Conservation (phyloP, 2,113 vertebrate genomes). For the Scomber japonicus region DNA sequence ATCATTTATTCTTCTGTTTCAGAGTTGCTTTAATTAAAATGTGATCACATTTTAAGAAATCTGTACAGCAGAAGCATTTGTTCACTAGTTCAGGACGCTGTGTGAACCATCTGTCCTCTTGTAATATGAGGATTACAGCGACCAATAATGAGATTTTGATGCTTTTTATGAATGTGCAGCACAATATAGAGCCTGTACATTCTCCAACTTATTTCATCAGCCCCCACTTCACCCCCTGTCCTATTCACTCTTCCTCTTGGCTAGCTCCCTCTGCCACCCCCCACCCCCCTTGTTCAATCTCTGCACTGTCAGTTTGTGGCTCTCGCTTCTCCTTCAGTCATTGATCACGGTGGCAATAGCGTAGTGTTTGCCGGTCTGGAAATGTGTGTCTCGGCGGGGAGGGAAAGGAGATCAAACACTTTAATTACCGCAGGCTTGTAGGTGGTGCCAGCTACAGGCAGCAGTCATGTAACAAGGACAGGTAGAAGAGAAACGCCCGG, state of each 20-base stretch:
- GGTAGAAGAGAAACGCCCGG: constrained; percentile 62
- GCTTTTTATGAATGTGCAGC: constrained; percentile 28
- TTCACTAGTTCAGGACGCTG: too few species aligned
- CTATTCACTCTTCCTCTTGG: constrained; percentile 49
- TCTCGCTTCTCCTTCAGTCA: constrained; percentile 75
- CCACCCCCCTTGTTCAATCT: constrained; percentile 74
- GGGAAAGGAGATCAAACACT: constrained; percentile 83
- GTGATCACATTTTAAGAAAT: too few species aligned
- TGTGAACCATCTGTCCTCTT: not conserved
- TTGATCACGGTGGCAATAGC: constrained; percentile 81
- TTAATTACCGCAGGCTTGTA: constrained; percentile 84
- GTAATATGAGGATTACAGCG: constrained; percentile 8
- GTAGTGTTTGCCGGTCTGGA: constrained; percentile 70
- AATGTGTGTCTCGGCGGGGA: constrained; percentile 71
- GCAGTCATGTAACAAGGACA: constrained; percentile 76
- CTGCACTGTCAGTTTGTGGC: constrained; percentile 77
- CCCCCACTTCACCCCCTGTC: constrained; percentile 44
- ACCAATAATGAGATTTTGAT: constrained; percentile 41
- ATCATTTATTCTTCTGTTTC: not conserved
- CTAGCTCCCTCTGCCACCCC: constrained; percentile 35
- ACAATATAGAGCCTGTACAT: constrained; percentile 6
- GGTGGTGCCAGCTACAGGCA: constrained; percentile 77
- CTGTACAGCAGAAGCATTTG: too few species aligned
- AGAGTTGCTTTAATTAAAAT: too few species aligned
- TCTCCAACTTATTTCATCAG: constrained; percentile 44